Conservation (phyloP, 2,888 invertebrate genomes). For the Drosophila dives region DNA sequence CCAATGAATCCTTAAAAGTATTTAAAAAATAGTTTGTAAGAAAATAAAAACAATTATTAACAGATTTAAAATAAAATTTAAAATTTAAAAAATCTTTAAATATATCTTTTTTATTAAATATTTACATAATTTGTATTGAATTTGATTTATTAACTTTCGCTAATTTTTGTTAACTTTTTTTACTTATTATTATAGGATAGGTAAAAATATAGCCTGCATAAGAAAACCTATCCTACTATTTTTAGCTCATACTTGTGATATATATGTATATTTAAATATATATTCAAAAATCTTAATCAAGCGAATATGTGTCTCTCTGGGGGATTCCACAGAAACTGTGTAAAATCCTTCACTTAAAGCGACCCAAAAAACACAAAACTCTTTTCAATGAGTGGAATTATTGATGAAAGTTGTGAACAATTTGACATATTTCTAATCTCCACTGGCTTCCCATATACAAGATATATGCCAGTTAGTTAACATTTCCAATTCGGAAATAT, state of each 20-base stretch:
- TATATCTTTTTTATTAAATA: background rate
- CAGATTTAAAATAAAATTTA: background rate
- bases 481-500: background rate
- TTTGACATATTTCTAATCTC: conserved; percentile 5
- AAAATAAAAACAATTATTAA: background rate
- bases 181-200: too few species aligned
- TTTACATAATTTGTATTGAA: background rate
- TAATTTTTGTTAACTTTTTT: background rate
- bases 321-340: conserved; percentile 1
- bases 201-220: background rate
- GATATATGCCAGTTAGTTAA: conserved; percentile 1
- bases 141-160: background rate
- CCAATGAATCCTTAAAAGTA: background rate
- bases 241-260: background rate
- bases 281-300: too few species aligned
- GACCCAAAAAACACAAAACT: conserved; percentile 54
- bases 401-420: conserved; percentile 10
- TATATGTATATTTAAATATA: too few species aligned
- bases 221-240: background rate
- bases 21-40: background rate
- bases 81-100: too few species aligned
- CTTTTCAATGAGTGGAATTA: conserved; percentile 17
- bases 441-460: conserved; percentile 11
- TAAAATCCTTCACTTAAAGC: conserved; percentile 24
- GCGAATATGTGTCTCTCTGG: background rate